A percentile compares a stretch with the other conserved stretches of the same genome.
Evolutionary conservation across 2,797 vertebrate species (phyloP).

Genomic region (Thaleichthys pacificus): DNA sequence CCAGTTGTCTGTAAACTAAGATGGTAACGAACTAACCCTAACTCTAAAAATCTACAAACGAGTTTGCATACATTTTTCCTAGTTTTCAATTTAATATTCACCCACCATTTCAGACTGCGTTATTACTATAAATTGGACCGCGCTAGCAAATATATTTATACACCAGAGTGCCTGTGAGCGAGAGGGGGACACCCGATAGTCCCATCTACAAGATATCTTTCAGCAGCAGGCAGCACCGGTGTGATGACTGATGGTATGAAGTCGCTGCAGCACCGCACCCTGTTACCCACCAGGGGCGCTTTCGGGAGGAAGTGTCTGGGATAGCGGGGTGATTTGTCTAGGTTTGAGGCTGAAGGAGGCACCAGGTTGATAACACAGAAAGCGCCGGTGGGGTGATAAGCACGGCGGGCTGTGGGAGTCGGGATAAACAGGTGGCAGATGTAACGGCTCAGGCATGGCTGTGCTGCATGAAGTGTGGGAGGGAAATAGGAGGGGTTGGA

Average conservation of each 20-base stretch:
- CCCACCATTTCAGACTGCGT: background rate
- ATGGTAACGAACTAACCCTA: no score
- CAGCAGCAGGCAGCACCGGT: conserved; percentile 18
- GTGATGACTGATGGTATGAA: conserved; percentile 35
- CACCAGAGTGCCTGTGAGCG: conserved; percentile 19
- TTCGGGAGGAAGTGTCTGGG: background rate
- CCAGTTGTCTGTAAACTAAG: background rate
- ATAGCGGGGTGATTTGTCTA: background rate
- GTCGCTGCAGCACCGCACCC: conserved; percentile 33
- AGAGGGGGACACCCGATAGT: conserved; percentile 36
- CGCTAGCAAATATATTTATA: conserved; percentile 34
- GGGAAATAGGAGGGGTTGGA: background rate
- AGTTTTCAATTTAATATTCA: background rate
- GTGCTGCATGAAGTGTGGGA: conserved; percentile 26
- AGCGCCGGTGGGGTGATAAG: conserved; percentile 26
- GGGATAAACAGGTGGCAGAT: conserved; percentile 76
- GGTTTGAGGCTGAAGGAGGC: conserved; percentile 30
- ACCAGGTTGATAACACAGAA: conserved; percentile 51
- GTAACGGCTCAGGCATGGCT: conserved; percentile 39
- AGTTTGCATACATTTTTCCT: no score
- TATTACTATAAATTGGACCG: conserved; percentile 18
- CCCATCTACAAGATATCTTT: conserved; percentile 40
- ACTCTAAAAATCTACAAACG: no score
- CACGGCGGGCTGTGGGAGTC: conserved; percentile 53
- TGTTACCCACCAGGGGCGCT: conserved; percentile 55